Base-by-base conservation (phyloP, 2,888 invertebrate genomes). In the Mythimna pallens region DNA sequence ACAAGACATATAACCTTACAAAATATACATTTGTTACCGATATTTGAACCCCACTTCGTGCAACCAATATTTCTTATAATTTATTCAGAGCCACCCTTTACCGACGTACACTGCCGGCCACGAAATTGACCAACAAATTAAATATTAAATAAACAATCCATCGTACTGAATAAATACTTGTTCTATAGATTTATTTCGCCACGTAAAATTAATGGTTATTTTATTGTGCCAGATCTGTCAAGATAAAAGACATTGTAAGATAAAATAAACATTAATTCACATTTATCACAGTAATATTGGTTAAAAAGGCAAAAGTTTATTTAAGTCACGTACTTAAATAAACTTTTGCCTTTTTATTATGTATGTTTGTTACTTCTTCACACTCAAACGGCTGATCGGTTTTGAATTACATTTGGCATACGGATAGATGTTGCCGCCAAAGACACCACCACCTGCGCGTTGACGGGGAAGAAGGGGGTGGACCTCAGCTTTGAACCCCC, bases 1-100 rank as follows among this genome's bases (percentile, higher is more conserved):
- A 52, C 50, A 58, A 50, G 30, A 58, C 4, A 10, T 66, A 65
- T 36, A 63, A 34, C 3, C 14, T 25, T 63, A 25, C 57, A 58
- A 65, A 64, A 57, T 67, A 64, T 63, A 69, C 34, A n/a, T 73
- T 65, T 63, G 63, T 30, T 59, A 70, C 59, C 65, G 65, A 61
- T 69, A 73, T 70, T 62, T 57, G 36, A 20, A 20, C 36, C 57
- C n/a, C 22, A 25, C 36, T 73, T 47, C 22, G 63, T 62, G 30
- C 54, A 58, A 78, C 81, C 75, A 76, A 82, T 84, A 80, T 65
- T 75, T 80, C 73, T 73, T 66, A 84, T 86, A 82, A 84, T 86
- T 85, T 86, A 85, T 85, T 86, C 80, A 84, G 65, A 30, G 12
- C 64, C 34, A 71, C 67, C 71, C 59, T 67, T 65, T 65, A 66